Evolutionary conservation across 2,113 vertebrate genomes (phyloP).

Genomic region (Tragulus kanchil): DNA sequence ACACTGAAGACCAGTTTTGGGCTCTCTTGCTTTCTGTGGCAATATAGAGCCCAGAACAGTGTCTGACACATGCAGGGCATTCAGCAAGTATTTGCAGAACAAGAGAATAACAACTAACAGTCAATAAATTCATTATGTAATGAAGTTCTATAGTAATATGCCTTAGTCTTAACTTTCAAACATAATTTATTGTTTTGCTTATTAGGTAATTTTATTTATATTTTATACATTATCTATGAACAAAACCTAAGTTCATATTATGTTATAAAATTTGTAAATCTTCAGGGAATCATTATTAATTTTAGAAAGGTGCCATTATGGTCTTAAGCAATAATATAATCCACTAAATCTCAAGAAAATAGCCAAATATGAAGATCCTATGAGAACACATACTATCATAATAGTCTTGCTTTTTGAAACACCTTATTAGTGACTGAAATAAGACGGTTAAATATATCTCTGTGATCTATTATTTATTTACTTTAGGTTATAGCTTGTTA

Average conservation of each 20-base stretch:
- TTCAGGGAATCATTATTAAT: background rate
- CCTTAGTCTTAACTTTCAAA: background rate
- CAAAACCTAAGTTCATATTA: background rate
- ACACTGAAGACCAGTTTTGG: background rate
- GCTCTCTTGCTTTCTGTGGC: background rate
- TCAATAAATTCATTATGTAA: background rate
- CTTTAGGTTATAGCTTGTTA: background rate
- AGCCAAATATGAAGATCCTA: background rate
- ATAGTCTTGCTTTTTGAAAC: background rate
- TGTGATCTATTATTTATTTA: conserved; percentile 19
- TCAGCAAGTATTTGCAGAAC: background rate
- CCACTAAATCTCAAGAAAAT: background rate
- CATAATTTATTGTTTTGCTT: background rate
- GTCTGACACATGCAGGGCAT: background rate
- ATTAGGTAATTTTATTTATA: background rate
- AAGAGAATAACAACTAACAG: background rate
- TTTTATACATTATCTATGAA: background rate
- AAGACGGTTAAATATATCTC: background rate
- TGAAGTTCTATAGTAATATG: background rate
- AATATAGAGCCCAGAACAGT: background rate
- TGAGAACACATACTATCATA: background rate
- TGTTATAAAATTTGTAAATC: background rate
- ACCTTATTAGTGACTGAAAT: background rate
- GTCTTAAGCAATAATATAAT: background rate
- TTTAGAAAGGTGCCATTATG: background rate